Percentiles rank a stretch among this genome's conserved stretches.
phyloP scores from a whole-genome alignment of 1,140 invertebrate species.

The Sesamia nonagrioides region DNA sequence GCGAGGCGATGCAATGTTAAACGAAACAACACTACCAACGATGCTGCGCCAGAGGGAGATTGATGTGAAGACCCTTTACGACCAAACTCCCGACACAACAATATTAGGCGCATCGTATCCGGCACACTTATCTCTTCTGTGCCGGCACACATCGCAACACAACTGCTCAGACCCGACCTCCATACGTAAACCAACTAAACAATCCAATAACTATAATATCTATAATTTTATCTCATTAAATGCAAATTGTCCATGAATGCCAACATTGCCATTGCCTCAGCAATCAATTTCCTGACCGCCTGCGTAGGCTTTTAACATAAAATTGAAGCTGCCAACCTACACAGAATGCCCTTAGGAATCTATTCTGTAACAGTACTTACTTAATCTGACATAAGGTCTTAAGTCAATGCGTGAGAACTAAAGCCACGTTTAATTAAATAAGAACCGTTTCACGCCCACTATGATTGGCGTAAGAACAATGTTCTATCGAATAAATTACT shows the following conservation, averaged over 20 bases:
- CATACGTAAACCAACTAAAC: no score
- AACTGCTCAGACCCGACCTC: no score
- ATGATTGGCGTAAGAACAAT: slow-evolving; percentile 34
- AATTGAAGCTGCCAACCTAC: slow-evolving; percentile 14
- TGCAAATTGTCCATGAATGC: background rate
- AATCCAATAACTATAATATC: no score
- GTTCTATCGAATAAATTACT: slow-evolving; percentile 39
- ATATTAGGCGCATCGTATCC: no score
- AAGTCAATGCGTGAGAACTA: slow-evolving; percentile 37
- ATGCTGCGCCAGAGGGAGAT: no score
- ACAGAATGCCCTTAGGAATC: slow-evolving; percentile 24
- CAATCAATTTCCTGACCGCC: slow-evolving; percentile 26
- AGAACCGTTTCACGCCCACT: slow-evolving; percentile 31
- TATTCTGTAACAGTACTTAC: slow-evolving; percentile 14
- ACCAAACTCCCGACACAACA: no score
- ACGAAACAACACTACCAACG: no score
- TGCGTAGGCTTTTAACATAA: slow-evolving; percentile 33
- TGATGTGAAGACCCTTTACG: no score
- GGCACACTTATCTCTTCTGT: no score
- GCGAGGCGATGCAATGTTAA: no score
- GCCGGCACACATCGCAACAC: no score
- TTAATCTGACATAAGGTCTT: slow-evolving; percentile 31
- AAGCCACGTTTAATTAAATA: slow-evolving; percentile 21
- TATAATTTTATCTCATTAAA: background rate
- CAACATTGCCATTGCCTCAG: background rate